Base-by-base conservation (phyloP, 2,888 invertebrate species). In the Aradus depressus region DNA sequence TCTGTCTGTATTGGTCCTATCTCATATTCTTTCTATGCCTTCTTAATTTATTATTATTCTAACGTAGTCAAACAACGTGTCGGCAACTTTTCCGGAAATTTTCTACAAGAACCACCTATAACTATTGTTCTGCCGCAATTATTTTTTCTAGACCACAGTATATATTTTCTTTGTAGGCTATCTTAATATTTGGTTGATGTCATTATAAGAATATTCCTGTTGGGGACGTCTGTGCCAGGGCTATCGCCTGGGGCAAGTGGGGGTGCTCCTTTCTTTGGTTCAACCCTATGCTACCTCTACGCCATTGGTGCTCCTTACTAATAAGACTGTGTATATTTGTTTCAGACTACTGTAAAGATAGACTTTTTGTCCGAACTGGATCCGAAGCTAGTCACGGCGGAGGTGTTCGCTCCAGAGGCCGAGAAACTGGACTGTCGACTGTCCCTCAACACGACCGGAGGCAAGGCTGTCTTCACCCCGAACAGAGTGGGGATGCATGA, bases 401-500 rank as follows among this genome's bases (percentile, higher is more conserved):
- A 83, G 54, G 79, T 90, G 49, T 77, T 81, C 48, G 85, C 86
- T 57, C 87, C 89, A 10, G 76, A 81, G 56, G 85, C 85, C 51
- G 76, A 78, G 54, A 75, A 77, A 60, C 63, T 72, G 16, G 73
- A 74, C 50, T 73, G 73, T 60, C 68, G 73, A 56, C 66, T 81
- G 44, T 77, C 77, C 51, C 67, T 86, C 54, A 68, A 69, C 26
- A 81, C 82, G 60, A 69, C 74, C 5, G 75, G 80, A 28, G 91
- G 89, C 2, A 80, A 82, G 58, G 92, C 91, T 6, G 79, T 80
- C 53, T 95, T 89, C 63, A 75, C 84, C 6, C 91, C 95, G 0
- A 82, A 84, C 57, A 89, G 90, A 68, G 84, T 91, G 60, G 95
- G 95, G 57, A 88, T 91, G 82, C 93, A 95, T 66, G 89, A 89